Evolutionary conservation across 92 coral and sea anemone species (phyloP), one percentile per base, ranked within the genome.

Genomic region (Umimayanthus kanabou): DNA sequence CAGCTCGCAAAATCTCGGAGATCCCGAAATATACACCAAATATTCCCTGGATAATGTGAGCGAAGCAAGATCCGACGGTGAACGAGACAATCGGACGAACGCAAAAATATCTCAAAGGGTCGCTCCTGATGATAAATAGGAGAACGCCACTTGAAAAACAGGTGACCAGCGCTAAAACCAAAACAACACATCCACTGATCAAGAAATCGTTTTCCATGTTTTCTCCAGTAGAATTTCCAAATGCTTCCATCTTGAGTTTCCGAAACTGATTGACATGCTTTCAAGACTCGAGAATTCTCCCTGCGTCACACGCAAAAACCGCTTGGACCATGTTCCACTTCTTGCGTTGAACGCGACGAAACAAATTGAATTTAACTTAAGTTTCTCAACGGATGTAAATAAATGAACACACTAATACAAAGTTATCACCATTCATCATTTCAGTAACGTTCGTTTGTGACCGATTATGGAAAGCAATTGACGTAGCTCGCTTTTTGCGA

Each of bases 21-120:
- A 83, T 45, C 67, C 87, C 87, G 28, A 83, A 83, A 70, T 69
- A 83, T 33, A 83, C 9, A n/a, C 87, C 87, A 70, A 83, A 83
- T 26, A 83, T 26, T 83, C 87, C 87, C 26, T 69, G 87, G 20
- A 71, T 26, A 73, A 83, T 45, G 87, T 71, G 87, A 14, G 77
- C 77, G 47, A 70, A 83, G 66, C 87, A 83, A 4, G 78, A 83
- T 7, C 87, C 77, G 47, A 18, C 6, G 39, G 87, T 83, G 45
- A 83, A 83, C 9, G 87, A 70, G 25, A 71, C 87, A 15, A 83
- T 83, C 42, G 87, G 87, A 1, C 87, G 87, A 3, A 74, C 47
- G 14, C 61, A 69, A 47, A 83, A 70, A 4, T 9, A 37, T 71
- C 87, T 70, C 87, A 83, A 71, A 40, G 87, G 87, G 33, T 83